phyloP scores from a whole-genome alignment of 2,888 invertebrate genomes.

The Pristionchus entomophagus region DNA sequence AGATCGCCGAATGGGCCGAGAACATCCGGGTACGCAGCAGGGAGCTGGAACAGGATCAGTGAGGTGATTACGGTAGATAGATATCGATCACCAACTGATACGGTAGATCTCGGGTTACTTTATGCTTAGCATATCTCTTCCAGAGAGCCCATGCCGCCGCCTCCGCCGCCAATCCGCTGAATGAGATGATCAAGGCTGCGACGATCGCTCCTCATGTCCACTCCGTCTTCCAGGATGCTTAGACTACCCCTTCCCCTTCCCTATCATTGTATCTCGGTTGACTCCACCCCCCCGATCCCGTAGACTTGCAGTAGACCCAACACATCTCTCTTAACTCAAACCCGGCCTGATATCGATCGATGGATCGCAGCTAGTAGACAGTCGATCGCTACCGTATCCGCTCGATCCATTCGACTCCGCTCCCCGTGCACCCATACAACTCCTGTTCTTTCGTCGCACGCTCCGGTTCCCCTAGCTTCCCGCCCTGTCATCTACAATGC shows the following conservation, averaged over 20 bases:
- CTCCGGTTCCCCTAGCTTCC: not conserved
- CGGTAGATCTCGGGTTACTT: not conserved
- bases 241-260: too few relatives aligned
- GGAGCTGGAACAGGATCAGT: too few relatives aligned
- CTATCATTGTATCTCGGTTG: not conserved
- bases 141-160: not conserved
- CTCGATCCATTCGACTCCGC: not conserved
- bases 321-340: not conserved
- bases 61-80: not conserved
- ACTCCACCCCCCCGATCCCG: not conserved
- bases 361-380: not conserved
- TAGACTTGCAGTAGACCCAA: too few relatives aligned
- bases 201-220: not conserved
- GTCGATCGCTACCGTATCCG: not conserved
- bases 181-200: too few relatives aligned
- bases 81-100: not conserved
- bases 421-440: not conserved
- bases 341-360: too few relatives aligned
- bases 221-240: not conserved
- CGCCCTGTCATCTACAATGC: too few relatives aligned
- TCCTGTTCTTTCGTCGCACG: not conserved
- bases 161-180: not conserved
- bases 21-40: constrained; percentile 14
- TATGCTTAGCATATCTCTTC: not conserved
- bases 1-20: constrained; percentile 3